Base-by-base conservation (phyloP, 2,797 vertebrate genomes). In the Crypturellus tataupa region DNA sequence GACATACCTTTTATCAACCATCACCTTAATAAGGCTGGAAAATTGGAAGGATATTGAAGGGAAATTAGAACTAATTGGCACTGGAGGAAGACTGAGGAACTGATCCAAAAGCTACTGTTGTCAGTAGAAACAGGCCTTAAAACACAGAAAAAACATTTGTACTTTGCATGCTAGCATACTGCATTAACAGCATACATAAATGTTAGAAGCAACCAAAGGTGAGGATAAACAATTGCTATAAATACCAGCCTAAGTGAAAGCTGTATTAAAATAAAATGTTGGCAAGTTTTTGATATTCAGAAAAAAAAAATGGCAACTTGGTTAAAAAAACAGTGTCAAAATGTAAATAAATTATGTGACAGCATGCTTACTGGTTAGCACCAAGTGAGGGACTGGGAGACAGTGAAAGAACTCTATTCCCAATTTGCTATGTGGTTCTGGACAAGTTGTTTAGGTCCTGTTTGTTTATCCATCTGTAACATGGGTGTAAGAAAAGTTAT, bases 401-500 rank as follows among this genome's bases (percentile, higher is more conserved):
- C 37, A 9, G 8, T 10, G 19, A 40, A 31, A 75, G 35, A 71
- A n/a, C 73, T 88, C 33, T 51, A 27, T 65, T 89, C 33, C 79
- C 17, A 31, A 9, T 29, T 80, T 87, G 51, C 7, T 2, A 72
- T 4, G 39, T 47, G 33, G 82, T 92, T 29, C 27, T 82, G 62
- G 68, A 40, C 73, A 87, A 85, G 51, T 82, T 81, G 78, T 80
- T 87, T 86, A 80, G 35, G 33, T 78, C 33, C 40, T 63, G 25
- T 75, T 87, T 73, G 58, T 78, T 95, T 85, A 92, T 65, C 86
- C 37, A 39, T 69, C 70, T 63, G n/a, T 83, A 85, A 93, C 76
- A 93, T 25, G 71, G 84, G 79, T 87, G 69, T 71, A 87, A 69
- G 79, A 80, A 77, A 83, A 94, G 62, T 96, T 95, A 96, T 96